phyloP scores from a whole-genome alignment of 2,797 vertebrate genomes.

The Chromobotia macracanthus region DNA sequence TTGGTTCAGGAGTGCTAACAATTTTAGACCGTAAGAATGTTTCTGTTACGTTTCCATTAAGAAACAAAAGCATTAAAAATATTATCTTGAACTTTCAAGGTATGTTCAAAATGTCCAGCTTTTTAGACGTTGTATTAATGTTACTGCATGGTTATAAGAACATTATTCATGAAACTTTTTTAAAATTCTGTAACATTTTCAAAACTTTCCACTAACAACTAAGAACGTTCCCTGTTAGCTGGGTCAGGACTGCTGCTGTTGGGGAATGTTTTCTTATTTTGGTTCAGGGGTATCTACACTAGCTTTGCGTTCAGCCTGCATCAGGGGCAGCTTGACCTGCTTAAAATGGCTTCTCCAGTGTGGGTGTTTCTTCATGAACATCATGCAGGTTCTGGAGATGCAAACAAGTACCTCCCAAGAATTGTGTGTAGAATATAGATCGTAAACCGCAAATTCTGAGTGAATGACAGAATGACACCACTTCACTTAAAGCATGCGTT shows the following conservation, averaged over 20 bases:
- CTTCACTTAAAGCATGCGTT: neutral
- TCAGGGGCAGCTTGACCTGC: neutral
- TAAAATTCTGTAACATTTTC: no score
- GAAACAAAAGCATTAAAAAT: no score
- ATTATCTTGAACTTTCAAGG: no score
- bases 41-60: no score
- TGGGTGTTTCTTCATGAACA: neutral
- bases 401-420: neutral
- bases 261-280: constrained; percentile 2
- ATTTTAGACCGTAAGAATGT: no score
- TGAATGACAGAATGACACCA: neutral
- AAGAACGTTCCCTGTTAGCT: neutral
- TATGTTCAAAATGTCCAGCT: no score
- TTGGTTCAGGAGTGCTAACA: constrained; percentile 21
- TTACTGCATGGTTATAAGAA: no score
- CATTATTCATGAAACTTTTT: no score
- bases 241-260: constrained; percentile 14
- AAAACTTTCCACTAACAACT: no score
- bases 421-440: neutral
- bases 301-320: neutral
- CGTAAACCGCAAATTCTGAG: neutral
- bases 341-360: neutral
- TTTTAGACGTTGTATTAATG: no score
- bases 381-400: neutral
- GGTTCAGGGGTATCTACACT: neutral